phyloP scores from a whole-genome alignment of 1,140 invertebrate species.

The Zophobas atratus region DNA sequence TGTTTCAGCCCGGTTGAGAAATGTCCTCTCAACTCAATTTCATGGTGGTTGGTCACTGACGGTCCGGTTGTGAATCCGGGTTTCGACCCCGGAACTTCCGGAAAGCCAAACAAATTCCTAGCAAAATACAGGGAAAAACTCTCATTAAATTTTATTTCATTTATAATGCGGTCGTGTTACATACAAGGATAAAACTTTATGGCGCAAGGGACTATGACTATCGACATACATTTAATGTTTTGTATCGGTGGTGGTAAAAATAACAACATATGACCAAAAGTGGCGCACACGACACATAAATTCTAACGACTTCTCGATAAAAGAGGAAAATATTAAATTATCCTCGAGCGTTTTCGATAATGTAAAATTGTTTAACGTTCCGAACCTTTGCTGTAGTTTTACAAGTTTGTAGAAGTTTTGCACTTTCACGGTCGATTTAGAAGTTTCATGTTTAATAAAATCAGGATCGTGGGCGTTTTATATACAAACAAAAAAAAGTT shows the following conservation, averaged over 20 bases:
- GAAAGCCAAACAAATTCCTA: slow-evolving; percentile 21
- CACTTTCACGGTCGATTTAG: not conserved
- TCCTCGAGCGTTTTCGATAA: slow-evolving; percentile 20
- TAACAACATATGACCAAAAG: slow-evolving; percentile 33
- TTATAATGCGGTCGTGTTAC: not conserved
- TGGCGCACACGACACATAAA: slow-evolving; percentile 29
- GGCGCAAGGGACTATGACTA: not conserved
- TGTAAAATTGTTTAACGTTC: slow-evolving; percentile 28
- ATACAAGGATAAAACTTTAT: slow-evolving; percentile 18
- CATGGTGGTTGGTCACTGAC: slow-evolving; percentile 64
- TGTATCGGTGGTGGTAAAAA: slow-evolving; percentile 29
- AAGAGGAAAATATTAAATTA: slow-evolving; percentile 27
- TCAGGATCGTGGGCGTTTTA: too few species aligned
- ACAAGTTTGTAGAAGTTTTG: not conserved
- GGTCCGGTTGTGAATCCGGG: slow-evolving; percentile 50
- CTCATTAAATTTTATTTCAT: slow-evolving; percentile 32
- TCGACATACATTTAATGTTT: slow-evolving; percentile 30
- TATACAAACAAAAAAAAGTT: too few species aligned
- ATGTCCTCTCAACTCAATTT: slow-evolving; percentile 65
- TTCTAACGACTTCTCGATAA: slow-evolving; percentile 22
- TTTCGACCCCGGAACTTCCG: slow-evolving; percentile 46
- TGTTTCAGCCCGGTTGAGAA: slow-evolving; percentile 60
- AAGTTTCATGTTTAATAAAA: not conserved
- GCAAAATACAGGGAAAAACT: slow-evolving; percentile 15
- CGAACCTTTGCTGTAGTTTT: slow-evolving; percentile 2